Evolutionary conservation across 2,113 vertebrate genomes (phyloP).

Genomic region (Lycocorax pyrrhopterus): DNA sequence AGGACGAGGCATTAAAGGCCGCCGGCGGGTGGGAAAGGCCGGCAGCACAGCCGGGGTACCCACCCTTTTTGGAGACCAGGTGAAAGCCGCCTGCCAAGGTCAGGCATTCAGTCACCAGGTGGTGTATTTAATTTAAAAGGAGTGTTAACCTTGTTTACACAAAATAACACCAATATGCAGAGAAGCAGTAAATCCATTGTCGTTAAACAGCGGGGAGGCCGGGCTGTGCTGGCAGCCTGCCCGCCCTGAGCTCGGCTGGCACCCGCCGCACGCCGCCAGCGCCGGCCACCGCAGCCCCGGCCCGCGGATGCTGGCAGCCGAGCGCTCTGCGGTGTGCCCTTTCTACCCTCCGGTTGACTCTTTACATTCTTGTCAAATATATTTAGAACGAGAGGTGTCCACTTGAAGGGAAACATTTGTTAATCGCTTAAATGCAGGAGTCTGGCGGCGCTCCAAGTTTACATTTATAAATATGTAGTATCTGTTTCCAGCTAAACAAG

Average conservation of each 20-base stretch:
- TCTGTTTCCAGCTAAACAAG: conserved; percentile 65
- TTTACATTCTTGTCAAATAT: conserved; percentile 83
- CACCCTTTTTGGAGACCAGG: conserved; percentile 50
- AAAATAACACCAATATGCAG: conserved; percentile 88
- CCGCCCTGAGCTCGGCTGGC: conserved; percentile 73
- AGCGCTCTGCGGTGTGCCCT: conserved; percentile 69
- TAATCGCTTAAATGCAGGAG: conserved; percentile 82
- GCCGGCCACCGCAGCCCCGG: neutral
- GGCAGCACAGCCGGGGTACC: neutral
- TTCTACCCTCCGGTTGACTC: conserved; percentile 73
- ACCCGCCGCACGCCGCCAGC: conserved; percentile 44
- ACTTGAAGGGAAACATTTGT: conserved; percentile 81
- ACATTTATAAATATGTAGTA: conserved; percentile 76
- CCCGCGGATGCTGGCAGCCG: conserved; percentile 53
- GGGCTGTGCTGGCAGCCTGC: conserved; percentile 82
- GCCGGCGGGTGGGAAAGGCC: neutral
- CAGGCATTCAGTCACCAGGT: conserved; percentile 85
- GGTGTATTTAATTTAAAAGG: conserved; percentile 91
- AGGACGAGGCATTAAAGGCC: neutral
- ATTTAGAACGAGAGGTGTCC: conserved; percentile 87
- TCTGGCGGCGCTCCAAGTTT: conserved; percentile 79
- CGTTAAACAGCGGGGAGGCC: conserved; percentile 90
- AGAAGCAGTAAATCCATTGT: conserved; percentile 91
- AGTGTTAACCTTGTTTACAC: conserved; percentile 96
- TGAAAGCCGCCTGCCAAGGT: conserved; percentile 78